Evolutionary conservation across 2,888 invertebrate species (phyloP).

Genomic region (Pseudanteris insignis): DNA sequence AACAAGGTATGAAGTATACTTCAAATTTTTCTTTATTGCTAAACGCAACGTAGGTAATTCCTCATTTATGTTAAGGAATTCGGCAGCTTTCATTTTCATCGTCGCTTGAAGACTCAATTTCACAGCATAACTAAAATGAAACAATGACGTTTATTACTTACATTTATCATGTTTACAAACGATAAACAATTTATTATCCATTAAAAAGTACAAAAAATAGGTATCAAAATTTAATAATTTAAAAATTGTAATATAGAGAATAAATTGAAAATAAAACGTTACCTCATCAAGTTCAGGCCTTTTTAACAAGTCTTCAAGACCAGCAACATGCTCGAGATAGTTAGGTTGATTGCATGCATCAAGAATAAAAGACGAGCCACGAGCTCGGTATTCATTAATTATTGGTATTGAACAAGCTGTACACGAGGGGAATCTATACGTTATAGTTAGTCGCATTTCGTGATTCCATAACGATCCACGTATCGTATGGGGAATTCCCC

Average conservation of each 20-base stretch:
- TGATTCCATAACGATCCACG: constrained; percentile 88
- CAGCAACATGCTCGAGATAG: constrained; percentile 73
- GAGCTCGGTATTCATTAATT: constrained; percentile 60
- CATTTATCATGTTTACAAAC: not conserved
- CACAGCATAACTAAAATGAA: constrained; percentile 59
- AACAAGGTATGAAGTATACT: too few relatives aligned
- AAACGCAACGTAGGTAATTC: not conserved
- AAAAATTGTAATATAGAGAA: too few relatives aligned
- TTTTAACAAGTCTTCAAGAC: constrained; percentile 67
- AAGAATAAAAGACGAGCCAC: constrained; percentile 69
- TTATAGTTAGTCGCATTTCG: constrained; percentile 84
- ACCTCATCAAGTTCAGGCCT: constrained; percentile 63
- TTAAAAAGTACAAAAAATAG: constrained; percentile 1
- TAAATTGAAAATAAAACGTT: constrained; percentile 1
- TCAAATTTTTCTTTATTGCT: too few relatives aligned
- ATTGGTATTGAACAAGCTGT: constrained; percentile 84
- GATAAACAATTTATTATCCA: not conserved
- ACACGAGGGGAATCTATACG: constrained; percentile 87
- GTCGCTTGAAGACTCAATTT: constrained; percentile 56
- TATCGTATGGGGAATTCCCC: constrained; percentile 91
- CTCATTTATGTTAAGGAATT: not conserved
- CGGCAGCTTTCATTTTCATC: constrained; percentile 46
- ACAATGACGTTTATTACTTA: not conserved
- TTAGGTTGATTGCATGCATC: constrained; percentile 71
- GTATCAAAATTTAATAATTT: too few relatives aligned